phyloP scores from a whole-genome alignment of 2,797 vertebrate genomes.

The Echiichthys vipera region DNA sequence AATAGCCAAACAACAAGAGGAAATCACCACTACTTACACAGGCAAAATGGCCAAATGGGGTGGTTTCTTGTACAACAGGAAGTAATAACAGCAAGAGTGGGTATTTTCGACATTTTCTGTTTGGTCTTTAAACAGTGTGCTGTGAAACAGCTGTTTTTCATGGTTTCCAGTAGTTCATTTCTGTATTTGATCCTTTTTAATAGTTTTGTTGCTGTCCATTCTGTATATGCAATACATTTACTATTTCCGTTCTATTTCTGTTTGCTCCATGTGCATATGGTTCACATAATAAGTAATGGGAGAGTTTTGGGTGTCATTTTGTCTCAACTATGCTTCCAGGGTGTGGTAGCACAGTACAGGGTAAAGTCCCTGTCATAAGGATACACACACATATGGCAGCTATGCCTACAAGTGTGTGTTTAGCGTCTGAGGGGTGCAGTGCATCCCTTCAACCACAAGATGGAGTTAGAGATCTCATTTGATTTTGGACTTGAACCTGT shows the following conservation, averaged over 20 bases:
- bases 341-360: constrained; percentile 41
- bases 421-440: constrained; percentile 4
- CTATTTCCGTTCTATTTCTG: not conserved
- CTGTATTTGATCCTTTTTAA: not conserved
- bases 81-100: not conserved
- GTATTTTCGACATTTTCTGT: not conserved
- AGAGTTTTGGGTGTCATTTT: not conserved
- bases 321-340: not conserved
- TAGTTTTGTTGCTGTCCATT: not conserved
- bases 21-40: not conserved
- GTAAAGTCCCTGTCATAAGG: constrained; percentile 60
- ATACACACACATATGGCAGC: not conserved
- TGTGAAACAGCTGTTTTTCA: too few species aligned
- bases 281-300: not conserved
- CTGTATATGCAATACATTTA: not conserved
- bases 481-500: not conserved
- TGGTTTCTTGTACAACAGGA: constrained; percentile 7
- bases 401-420: not conserved
- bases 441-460: constrained; percentile 50
- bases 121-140: too few species aligned
- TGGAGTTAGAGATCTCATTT: constrained; percentile 52
- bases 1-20: not conserved
- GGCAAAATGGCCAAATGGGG: constrained; percentile 3
- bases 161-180: not conserved
- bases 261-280: not conserved